Base-by-base conservation (phyloP, 1,140 invertebrate species). In the Zophobas morio region DNA sequence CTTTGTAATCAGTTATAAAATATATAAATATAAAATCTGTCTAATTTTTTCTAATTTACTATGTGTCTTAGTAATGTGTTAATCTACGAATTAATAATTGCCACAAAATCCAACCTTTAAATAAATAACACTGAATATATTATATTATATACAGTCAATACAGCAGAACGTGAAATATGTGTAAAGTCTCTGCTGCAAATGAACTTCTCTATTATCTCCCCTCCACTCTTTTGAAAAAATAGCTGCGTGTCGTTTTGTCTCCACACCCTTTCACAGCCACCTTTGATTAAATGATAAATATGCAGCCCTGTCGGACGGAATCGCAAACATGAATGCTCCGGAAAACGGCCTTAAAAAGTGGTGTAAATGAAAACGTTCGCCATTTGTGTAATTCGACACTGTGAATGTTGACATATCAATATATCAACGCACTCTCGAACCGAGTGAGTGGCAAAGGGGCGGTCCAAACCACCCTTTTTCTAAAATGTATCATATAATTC, bases 401-500 rank as follows among this genome's bases (percentile, higher is more conserved):
- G 71, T 73, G 54, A 73, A 73, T 73, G 54, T 73, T 73, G 71
- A 73, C 49, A 40, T 73, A 73, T 73, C 71, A 73, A 73, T 73
- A 73, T 73, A 73, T 73, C 36, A 56, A n/a, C 39, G 33, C 37
- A 39, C 60, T 66, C 60, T 66, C 39, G 60, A 66, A 66, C 60
- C 8, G 39, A 39, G 37, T 8, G 57, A 63, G 57, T 39, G 57
- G 51, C 51, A 32, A 53, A 56, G 39, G 47, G 73, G 66, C 73
- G 73, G 63, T 57, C 46, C 54, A 6, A 20, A 32, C 33, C 56
- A 46, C 51, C 53, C 36, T 60, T 42, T 66, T 72, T 66, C 70
- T 40, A 49, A 40, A 77, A 76, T 71, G 54, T 76, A 78, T 78
- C 78, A 57, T 75, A 56, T 80, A 79, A 79, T 79, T 77, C 77